Percentiles rank a stretch among this genome's conserved stretches.
Evolutionary conservation across 2,797 vertebrate genomes (phyloP).

Genomic region (Crocodylus rhombifer): DNA sequence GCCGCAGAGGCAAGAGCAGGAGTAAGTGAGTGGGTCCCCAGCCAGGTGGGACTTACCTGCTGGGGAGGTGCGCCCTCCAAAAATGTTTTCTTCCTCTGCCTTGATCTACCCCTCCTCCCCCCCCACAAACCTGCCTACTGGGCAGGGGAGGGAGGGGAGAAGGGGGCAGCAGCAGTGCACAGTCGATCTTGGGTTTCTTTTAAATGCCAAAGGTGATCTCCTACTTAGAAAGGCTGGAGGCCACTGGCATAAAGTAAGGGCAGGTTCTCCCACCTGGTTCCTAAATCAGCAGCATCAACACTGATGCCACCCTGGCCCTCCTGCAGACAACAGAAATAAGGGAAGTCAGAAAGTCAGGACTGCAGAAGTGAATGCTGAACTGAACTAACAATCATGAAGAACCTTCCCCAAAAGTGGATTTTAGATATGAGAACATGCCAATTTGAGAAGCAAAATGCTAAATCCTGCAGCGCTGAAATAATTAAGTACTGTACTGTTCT

Average conservation of each 20-base stretch:
- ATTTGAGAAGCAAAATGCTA: constrained; percentile 31
- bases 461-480: background rate
- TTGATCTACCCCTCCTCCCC: no score
- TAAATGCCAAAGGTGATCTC: no score
- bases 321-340: constrained; percentile 4
- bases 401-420: background rate
- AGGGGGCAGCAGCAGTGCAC: no score
- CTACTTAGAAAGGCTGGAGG: no score
- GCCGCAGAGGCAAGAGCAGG: no score
- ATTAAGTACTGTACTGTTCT: background rate
- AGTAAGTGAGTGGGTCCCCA: no score
- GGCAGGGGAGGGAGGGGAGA: no score
- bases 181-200: no score
- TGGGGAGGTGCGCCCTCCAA: no score
- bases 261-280: background rate
- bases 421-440: background rate
- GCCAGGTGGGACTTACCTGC: no score
- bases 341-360: background rate
- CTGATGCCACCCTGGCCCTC: background rate
- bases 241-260: background rate
- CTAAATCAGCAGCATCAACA: background rate
- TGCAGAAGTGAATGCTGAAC: background rate
- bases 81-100: no score
- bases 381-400: constrained; percentile 13
- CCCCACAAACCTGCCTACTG: no score